Evolutionary conservation across 2,113 vertebrate species (phyloP).

Genomic region (Poeciliopsis retropinna): DNA sequence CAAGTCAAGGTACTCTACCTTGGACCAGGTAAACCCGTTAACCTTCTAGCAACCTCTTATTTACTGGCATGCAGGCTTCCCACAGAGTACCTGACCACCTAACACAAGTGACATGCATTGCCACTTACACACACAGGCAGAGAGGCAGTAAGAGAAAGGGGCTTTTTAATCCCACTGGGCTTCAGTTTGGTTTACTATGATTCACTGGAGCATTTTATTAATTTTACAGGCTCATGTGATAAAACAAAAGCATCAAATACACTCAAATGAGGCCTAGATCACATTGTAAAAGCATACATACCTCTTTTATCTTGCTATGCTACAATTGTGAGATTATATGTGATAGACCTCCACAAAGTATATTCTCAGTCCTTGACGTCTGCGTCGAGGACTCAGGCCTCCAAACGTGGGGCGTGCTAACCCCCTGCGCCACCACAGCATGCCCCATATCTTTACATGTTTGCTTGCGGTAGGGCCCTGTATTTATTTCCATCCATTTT

Average conservation of each 20-base stretch:
- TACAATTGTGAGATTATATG: neutral
- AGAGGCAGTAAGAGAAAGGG: constrained; percentile 29
- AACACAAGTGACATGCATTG: constrained; percentile 34
- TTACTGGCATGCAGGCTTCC: constrained; percentile 74
- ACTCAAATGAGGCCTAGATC: neutral
- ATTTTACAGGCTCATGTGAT: neutral
- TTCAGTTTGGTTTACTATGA: constrained; percentile 7
- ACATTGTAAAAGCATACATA: neutral
- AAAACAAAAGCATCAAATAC: neutral
- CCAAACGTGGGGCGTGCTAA: too few relatives aligned
- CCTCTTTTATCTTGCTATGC: neutral
- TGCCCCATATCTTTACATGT: neutral
- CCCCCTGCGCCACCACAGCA: too few relatives aligned
- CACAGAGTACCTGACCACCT: constrained; percentile 52
- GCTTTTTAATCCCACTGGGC: constrained; percentile 8
- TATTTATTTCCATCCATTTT: too few relatives aligned
- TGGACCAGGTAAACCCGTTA: constrained; percentile 85
- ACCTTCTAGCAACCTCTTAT: constrained; percentile 68
- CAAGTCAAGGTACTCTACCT: constrained; percentile 89
- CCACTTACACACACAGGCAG: constrained; percentile 24
- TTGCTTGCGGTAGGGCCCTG: too few relatives aligned
- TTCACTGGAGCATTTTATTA: constrained; percentile 11
- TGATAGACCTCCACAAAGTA: too few relatives aligned
- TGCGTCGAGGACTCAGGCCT: too few relatives aligned
- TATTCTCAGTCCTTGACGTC: too few relatives aligned